These are phyloP conservation scores for Aphidoletes aphidimyza DNA, from an alignment of 2,888 invertebrate genomes.

Conservation along the genomic window DNA sequence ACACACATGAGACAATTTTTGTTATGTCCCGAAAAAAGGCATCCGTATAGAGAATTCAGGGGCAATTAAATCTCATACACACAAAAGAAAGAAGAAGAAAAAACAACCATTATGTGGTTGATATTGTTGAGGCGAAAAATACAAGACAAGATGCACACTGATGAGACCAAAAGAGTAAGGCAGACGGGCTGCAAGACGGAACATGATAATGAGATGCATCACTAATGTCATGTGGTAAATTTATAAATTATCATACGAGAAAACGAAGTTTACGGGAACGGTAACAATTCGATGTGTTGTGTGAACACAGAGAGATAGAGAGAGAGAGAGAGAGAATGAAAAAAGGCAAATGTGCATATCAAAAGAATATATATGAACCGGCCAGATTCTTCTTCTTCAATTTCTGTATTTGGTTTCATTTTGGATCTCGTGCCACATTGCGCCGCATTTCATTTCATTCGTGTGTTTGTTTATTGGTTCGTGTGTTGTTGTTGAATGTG, in stretches of 20 bases:
- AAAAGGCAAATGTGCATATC: conserved; percentile 41
- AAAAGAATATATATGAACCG: conserved; percentile 16
- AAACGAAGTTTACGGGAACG: neutral
- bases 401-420: neutral
- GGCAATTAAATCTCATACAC: conserved; percentile 55
- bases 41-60: conserved; percentile 51
- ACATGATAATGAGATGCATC: conserved; percentile 53
- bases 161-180: neutral
- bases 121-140: conserved; percentile 4
- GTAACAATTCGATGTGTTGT: conserved; percentile 9
- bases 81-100: neutral
- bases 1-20: conserved; percentile 19
- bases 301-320: too few relatives aligned
- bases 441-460: neutral
- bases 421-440: neutral
- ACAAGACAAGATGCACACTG: too few relatives aligned
- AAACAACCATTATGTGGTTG: too few relatives aligned
- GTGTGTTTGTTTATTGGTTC: neutral
- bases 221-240: conserved; percentile 49
- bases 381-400: neutral
- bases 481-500: too few relatives aligned
- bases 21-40: conserved; percentile 13
- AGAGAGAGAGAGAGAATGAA: too few relatives aligned
- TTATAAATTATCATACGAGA: conserved; percentile 43
- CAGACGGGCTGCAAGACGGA: neutral